Base-by-base conservation (phyloP, 2,797 vertebrate genomes). In the Artibeus lituratus region DNA sequence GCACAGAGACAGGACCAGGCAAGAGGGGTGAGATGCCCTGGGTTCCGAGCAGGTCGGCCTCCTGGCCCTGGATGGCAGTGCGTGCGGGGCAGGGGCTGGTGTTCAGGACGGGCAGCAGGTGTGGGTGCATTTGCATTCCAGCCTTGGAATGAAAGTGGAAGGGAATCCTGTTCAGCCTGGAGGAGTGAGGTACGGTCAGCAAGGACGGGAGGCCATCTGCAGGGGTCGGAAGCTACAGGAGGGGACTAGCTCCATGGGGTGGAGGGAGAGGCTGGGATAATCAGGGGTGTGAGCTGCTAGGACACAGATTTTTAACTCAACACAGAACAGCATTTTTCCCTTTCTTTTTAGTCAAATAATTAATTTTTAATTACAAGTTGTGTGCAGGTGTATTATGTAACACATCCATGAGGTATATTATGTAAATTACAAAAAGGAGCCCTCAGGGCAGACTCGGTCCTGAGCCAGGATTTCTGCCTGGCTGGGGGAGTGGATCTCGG, bases 331-430 rank as follows among this genome's bases (percentile, higher is more conserved):
- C 19, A 35, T 76, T 65, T 82, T 57, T 53, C 22, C 39, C 59
- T 69, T 74, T 70, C 67, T 69, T 87, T 95, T 92, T 87, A 92
- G 92, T 94, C 80, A 94, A 91, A 55, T 65, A 82, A 94, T 91
- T 96, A 81, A 82, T 78, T 85, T 97, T 92, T 77, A 81, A 96
- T 96, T 92, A 82, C 26, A 90, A 94, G 55, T 86, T 69, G 14
- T 77, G 69, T 53, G 55, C 11, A 35, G 49, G 84, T 78, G n/a
- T 37, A 55, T 37, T 53, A 53, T 78, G 76, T 53, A 78, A 53
- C 22, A 78, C n/a, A 53, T 80, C 51, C 73, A 86, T 39, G 82
- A 96, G 73, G 59, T 57, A 12, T 29, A 88, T 96, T 80, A 78
- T 15, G 12, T 77, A 72, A 92, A 94, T 94, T 74, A 88, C 88